Base-by-base conservation (phyloP, 2,888 invertebrate species). In the Latrodectus elegans region DNA sequence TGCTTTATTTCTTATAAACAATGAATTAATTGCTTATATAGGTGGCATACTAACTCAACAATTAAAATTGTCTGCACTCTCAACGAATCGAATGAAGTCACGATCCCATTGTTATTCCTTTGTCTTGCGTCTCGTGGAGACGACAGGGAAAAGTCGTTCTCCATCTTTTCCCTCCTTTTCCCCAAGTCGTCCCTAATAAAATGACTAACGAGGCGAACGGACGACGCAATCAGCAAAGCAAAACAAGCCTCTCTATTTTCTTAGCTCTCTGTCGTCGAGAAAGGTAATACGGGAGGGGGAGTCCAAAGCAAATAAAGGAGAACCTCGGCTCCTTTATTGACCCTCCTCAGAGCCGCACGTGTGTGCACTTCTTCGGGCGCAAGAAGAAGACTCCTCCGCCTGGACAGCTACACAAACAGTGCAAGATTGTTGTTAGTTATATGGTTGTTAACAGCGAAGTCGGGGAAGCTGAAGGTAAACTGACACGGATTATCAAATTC, bases 401-500 rank as follows among this genome's bases (percentile, higher is more conserved):
- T 60, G 60, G 60, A 60, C 60, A 60, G 60, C 60, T 60, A 60
- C n/a, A 60, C 60, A 60, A 60, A 60, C 60, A 60, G 60, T 15
- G 60, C 12, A 60, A 12, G 60, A 60, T 12, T n/a, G 12, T 60
- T 12, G 12, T 12, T 60, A n/a, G 14, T 60, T 12, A 15, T 15
- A n/a, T 60, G n/a, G 60, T 60, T 60, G 60, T 60, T 60, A 60
- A 60, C 14, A 12, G n/a, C 14, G 60, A 60, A 60, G n/a, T 11
- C 12, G 60, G n/a, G 60, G n/a, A 60, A 38, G 3, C 38, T 38
- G 38, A 60, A 60, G 60, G n/a, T 15, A 60, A 60, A 15, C 60
- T 60, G n/a, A 60, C 60, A n/a, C 60, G 60, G 60, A 60, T 60
- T 60, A 60, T 60, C 60, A 60, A 60, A 60, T 60, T 60, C 38